Evolutionary conservation across 2,113 vertebrate genomes (phyloP).

Genomic region (Cololabis saira): DNA sequence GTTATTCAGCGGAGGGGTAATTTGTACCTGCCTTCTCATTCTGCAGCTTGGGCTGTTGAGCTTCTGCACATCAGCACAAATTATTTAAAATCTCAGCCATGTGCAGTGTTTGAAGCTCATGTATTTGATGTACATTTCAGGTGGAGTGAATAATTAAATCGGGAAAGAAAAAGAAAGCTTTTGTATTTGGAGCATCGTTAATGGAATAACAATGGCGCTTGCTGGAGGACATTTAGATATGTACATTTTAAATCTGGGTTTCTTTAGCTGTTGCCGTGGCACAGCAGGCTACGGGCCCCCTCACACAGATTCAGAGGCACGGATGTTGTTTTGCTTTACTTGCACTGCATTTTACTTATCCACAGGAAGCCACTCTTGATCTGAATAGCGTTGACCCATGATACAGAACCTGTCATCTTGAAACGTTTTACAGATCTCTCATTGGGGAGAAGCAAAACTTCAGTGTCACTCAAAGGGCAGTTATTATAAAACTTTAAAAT

Average conservation of each 20-base stretch:
- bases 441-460: constrained; percentile 13
- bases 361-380: constrained; percentile 46
- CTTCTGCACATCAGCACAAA: constrained; percentile 26
- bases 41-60: constrained; percentile 28
- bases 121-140: constrained; percentile 26
- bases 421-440: constrained; percentile 30
- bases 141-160: constrained; percentile 20
- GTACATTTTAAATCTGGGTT: not conserved
- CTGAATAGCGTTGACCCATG: constrained; percentile 40
- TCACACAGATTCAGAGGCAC: constrained; percentile 14
- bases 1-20: constrained; percentile 11
- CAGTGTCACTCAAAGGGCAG: constrained; percentile 26
- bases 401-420: constrained; percentile 44
- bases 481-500: constrained; percentile 35
- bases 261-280: not conserved
- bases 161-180: constrained; percentile 3
- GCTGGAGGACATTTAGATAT: not conserved
- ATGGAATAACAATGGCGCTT: not conserved
- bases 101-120: constrained; percentile 10
- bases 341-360: constrained; percentile 22
- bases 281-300: constrained; percentile 4
- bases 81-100: not conserved
- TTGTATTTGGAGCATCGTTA: not conserved
- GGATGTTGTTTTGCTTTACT: constrained; percentile 38
- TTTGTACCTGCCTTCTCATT: constrained; percentile 27